Evolutionary conservation across 1,140 invertebrate species (phyloP).

Genomic region (fruit fly (Drosophila melanogaster)): DNA sequence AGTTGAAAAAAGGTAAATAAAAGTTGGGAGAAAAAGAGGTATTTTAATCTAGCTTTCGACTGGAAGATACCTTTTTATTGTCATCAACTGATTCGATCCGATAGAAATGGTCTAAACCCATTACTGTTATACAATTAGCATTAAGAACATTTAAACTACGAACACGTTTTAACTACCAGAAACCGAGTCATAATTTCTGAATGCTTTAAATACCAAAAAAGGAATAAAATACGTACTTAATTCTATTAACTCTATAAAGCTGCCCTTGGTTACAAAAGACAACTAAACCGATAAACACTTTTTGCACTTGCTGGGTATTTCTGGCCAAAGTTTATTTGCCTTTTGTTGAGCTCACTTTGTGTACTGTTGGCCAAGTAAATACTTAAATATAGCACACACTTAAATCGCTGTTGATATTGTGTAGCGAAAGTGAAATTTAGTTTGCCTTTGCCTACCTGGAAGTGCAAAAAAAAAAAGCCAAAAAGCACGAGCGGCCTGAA

Average conservation of each 20-base stretch:
- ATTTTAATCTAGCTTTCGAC: neutral
- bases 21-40: constrained; percentile 2
- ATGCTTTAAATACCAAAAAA: neutral
- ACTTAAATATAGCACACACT: constrained; percentile 54
- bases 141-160: too few species aligned
- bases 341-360: constrained; percentile 35
- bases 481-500: neutral
- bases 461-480: constrained; percentile 25
- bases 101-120: too few species aligned
- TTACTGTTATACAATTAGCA: too few species aligned
- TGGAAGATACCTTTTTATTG: neutral
- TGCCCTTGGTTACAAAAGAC: too few species aligned
- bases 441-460: constrained; percentile 28
- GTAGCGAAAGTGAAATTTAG: constrained; percentile 53
- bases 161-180: too few species aligned
- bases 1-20: constrained; percentile 42
- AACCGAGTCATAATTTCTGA: too few species aligned
- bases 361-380: constrained; percentile 47
- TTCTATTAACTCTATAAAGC: neutral
- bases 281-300: neutral
- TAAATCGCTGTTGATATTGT: constrained; percentile 46
- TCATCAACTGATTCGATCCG: neutral
- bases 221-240: too few species aligned
- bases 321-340: constrained; percentile 18
- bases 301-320: constrained; percentile 5